A percentile compares a stretch with the other conserved stretches of the same genome.
These are phyloP conservation scores for Paramormyrops hopkinsi DNA, from an alignment of 2,797 vertebrate genomes.

Conservation along the genomic window DNA sequence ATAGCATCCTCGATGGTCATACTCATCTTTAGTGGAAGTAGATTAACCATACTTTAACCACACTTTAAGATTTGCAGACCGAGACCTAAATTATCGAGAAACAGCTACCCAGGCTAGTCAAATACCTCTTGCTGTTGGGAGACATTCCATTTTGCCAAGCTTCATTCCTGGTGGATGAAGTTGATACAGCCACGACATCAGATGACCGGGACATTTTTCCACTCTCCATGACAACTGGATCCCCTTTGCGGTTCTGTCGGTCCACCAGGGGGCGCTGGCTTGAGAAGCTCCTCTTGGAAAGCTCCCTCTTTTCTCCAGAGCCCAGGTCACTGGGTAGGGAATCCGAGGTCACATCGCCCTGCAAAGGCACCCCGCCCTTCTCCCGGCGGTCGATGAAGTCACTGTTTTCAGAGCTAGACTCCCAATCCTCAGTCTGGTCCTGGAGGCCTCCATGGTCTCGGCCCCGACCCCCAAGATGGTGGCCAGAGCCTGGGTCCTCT, in stretches of 20 bases:
- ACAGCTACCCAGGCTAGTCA: not conserved
- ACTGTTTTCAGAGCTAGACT: slow-evolving; percentile 91
- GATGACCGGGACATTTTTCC: slow-evolving; percentile 68
- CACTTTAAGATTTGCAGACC: too few relatives aligned
- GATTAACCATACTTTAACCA: not conserved
- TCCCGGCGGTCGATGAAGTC: slow-evolving; percentile 87
- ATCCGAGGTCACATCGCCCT: slow-evolving; percentile 64
- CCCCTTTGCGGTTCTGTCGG: slow-evolving; percentile 85
- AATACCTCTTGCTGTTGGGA: slow-evolving; percentile 78
- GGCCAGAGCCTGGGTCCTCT: slow-evolving; percentile 61
- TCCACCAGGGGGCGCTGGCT: slow-evolving; percentile 89
- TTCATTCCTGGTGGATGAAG: slow-evolving; percentile 62
- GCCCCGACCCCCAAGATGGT: slow-evolving; percentile 49
- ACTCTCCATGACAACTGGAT: slow-evolving; percentile 67
- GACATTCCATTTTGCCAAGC: slow-evolving; percentile 77
- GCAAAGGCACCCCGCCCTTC: slow-evolving; percentile 57
- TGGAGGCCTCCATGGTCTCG: slow-evolving; percentile 63
- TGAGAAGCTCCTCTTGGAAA: slow-evolving; percentile 94
- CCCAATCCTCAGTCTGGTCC: slow-evolving; percentile 87
- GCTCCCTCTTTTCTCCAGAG: slow-evolving; percentile 81
- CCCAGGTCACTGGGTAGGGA: slow-evolving; percentile 56
- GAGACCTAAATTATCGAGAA: not conserved
- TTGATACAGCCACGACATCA: slow-evolving; percentile 50
- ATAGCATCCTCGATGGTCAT: not conserved
- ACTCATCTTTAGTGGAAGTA: not conserved